These are phyloP conservation scores for Albula goreensis DNA, from an alignment of 2,113 vertebrate genomes.

Conservation along the genomic window DNA sequence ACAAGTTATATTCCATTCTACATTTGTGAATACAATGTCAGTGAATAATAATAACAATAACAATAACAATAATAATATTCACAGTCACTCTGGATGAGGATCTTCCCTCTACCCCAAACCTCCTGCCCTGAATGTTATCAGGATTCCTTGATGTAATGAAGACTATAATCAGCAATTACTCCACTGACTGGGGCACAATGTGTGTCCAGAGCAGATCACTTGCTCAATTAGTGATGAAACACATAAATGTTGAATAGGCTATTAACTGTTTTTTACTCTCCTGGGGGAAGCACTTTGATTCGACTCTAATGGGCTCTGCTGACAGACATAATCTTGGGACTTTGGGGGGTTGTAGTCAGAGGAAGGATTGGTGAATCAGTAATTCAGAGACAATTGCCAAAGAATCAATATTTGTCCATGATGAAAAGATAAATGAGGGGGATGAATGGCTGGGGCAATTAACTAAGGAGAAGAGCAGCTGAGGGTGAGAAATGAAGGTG, in stretches of 20 bases:
- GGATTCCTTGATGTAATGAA: neutral
- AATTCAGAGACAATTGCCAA: neutral
- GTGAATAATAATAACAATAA: too few relatives aligned
- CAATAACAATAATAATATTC: too few relatives aligned
- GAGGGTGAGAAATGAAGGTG: neutral
- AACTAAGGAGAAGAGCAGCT: neutral
- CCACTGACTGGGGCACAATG: too few relatives aligned
- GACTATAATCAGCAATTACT: neutral
- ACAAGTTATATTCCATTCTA: too few relatives aligned
- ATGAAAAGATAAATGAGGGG: neutral
- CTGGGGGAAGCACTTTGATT: neutral
- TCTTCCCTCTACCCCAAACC: neutral
- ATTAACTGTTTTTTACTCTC: neutral
- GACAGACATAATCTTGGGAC: neutral
- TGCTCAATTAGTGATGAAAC: neutral
- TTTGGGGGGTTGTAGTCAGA: neutral
- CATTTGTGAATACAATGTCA: too few relatives aligned
- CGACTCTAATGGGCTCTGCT: neutral
- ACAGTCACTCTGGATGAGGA: too few relatives aligned
- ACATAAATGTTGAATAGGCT: neutral
- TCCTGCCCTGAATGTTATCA: neutral
- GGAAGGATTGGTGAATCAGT: neutral
- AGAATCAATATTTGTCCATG: constrained; percentile 16
- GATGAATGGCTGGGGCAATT: neutral
- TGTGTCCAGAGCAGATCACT: too few relatives aligned